Evolutionary conservation across 2,888 invertebrate species (phyloP), one percentile per base, ranked within the genome.

Genomic region (Plutella xylostella): DNA sequence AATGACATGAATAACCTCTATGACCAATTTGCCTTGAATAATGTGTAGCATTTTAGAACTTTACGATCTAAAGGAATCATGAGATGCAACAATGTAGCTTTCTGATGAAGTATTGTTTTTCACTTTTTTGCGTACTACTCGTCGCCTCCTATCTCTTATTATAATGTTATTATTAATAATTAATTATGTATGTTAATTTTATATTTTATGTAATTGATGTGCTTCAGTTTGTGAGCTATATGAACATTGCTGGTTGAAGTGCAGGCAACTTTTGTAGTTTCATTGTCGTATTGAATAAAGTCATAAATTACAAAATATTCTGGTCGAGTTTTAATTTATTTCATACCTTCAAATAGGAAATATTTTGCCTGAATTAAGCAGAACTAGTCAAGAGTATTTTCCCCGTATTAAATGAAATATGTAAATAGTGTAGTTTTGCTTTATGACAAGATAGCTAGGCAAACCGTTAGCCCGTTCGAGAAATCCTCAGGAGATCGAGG

Each of bases 261-360:
- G 83, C 84, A 76, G 79, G 79, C 83, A 78, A 75, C 68, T 82
- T 83, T 83, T 83, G 84, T 85, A 84, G 84, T 83, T 84, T 84
- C 84, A 84, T 85, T 83, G 82, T 85, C 84, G 83, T 85, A 84
- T 75, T 80, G 72, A 83, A 79, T 83, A 84, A 82, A 82, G 68
- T 80, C 80, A 78, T 82, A 73, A 79, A 76, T 78, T 80, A 72
- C 78, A 75, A 77, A 72, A 70, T 58, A 58, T 47, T 18, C 35
- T 25, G 5, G 25, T 39, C 19, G n/a, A n/a, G n/a, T n/a, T n/a
- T n/a, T n/a, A n/a, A n/a, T n/a, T n/a, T n/a, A 57, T 64, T 68
- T 58, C 48, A 41, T 43, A 4, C n/a, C n/a, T n/a, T n/a, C n/a
- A n/a, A n/a, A n/a, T n/a, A n/a, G n/a, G n/a, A n/a, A n/a, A n/a